A percentile compares a stretch with the other conserved stretches of the same genome.
Evolutionary conservation across 2,113 vertebrate species (phyloP).

Genomic region (Amazona guildingii): DNA sequence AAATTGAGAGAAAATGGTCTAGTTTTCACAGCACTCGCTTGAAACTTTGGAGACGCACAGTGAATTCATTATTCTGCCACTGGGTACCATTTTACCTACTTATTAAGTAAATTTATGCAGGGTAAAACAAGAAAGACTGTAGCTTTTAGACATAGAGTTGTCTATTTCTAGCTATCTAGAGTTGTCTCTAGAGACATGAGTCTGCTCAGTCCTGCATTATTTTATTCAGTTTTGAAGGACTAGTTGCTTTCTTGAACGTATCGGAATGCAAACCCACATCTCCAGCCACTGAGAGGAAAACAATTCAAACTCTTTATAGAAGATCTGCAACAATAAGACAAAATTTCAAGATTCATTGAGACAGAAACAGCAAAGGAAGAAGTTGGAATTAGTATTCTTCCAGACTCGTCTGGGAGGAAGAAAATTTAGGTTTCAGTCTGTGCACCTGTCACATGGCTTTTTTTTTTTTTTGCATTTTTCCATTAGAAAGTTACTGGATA

Average conservation of each 20-base stretch:
- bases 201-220: background rate
- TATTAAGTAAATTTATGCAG: background rate
- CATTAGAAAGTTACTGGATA: background rate
- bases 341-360: background rate
- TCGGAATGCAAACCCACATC: background rate
- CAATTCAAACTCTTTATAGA: background rate
- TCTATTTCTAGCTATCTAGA: background rate
- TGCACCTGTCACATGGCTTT: background rate
- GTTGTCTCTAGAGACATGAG: background rate
- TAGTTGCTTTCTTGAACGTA: background rate
- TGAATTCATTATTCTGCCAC: background rate
- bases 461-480: background rate
- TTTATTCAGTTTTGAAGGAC: background rate
- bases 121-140: background rate
- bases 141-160: background rate
- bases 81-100: background rate
- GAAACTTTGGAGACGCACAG: background rate
- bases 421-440: background rate
- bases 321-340: background rate
- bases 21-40: background rate
- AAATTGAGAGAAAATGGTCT: background rate
- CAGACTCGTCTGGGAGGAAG: background rate
- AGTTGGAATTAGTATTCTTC: background rate
- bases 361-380: background rate
- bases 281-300: background rate